Base-by-base conservation (phyloP, 1,140 invertebrate genomes). In the Tetramorium parvispinum region DNA sequence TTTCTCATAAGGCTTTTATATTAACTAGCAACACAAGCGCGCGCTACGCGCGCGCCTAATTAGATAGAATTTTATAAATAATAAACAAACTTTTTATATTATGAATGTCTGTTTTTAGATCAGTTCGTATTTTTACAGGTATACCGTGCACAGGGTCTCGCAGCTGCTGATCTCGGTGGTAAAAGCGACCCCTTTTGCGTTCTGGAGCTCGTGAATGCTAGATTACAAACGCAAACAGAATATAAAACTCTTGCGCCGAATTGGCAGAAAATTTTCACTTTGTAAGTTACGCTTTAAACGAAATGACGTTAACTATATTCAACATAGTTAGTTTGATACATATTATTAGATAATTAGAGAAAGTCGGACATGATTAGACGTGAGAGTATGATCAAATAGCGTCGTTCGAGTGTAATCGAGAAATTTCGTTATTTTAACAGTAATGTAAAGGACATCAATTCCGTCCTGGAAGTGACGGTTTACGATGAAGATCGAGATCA, bases 261-360 rank as follows among this genome's bases (percentile, higher is more conserved):
- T 85, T 99, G 99, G 99, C 98, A 99, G 95, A 99, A 99, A 95
- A 98, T 99, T 89, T 99, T 99, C 94, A 99, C 98, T 53, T 99
- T 99, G 98, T 99, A 95, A 97, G 98, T 97, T 16, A 65, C 10
- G 11, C 21, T 11, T 65, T 49, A 37, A 63, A 24, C 49, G n/a
- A 0, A 66, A 55, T 27, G 2, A 40, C 11, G 2, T 70, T 81
- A 8, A 16, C 0, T 21, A 79, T 51, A 57, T 32, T 55, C 27
- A n/a, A 37, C n/a, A 2, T 0, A 32, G n/a, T 13, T 55, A 77
- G 43, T 46, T 43, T 4, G 21, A 3, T 18, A 21, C 18, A 10
- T 16, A 49, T 57, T 68, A 10, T 65, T 10, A 24, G 7, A 32
- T 32, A 32, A 66, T 40, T 40, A 63, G 16, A 0, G 2, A 76